Conservation (phyloP, 2,888 invertebrate genomes). For the Megalurothrips usitatus region DNA sequence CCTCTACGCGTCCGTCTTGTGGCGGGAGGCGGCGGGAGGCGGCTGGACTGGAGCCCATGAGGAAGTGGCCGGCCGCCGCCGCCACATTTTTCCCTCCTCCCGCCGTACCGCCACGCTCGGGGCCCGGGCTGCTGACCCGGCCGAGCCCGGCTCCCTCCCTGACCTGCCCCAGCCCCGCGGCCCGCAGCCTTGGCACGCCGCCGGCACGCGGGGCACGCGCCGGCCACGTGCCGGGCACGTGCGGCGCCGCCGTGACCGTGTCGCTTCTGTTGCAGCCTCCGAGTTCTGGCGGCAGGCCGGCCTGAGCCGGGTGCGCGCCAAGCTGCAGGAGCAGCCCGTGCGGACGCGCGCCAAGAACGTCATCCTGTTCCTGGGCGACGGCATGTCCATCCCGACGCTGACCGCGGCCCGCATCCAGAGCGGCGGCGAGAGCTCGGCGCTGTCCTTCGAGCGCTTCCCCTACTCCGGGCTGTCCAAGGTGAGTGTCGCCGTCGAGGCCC, state of each 20-base stretch:
- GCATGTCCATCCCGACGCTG: constrained; percentile 79
- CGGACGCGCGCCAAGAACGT: constrained; percentile 61
- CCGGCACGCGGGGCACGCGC: too few relatives aligned
- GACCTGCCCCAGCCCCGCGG: too few relatives aligned
- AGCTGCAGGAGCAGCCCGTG: constrained; percentile 5
- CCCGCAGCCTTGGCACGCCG: background rate
- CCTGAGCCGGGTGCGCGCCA: background rate
- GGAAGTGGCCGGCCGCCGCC: too few relatives aligned
- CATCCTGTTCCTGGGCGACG: constrained; percentile 80
- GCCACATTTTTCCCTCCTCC: too few relatives aligned
- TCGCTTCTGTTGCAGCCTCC: background rate
- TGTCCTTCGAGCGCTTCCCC: constrained; percentile 62
- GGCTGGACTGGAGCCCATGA: too few relatives aligned
- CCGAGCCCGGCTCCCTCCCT: too few relatives aligned
- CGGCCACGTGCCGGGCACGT: too few relatives aligned
- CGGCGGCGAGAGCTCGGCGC: constrained; percentile 62
- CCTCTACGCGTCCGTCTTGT: too few relatives aligned
- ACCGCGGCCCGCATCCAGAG: constrained; percentile 70
- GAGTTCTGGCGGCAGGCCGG: background rate
- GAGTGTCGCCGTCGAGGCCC: background rate
- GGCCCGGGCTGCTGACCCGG: too few relatives aligned
- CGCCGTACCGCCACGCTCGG: background rate
- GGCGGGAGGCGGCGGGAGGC: too few relatives aligned
- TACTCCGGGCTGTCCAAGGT: constrained; percentile 48
- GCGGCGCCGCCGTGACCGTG: background rate